Percentiles rank a stretch among this genome's conserved stretches.
phyloP scores from a whole-genome alignment of 2,113 vertebrate genomes.

The Piliocolobus tephrosceles region DNA sequence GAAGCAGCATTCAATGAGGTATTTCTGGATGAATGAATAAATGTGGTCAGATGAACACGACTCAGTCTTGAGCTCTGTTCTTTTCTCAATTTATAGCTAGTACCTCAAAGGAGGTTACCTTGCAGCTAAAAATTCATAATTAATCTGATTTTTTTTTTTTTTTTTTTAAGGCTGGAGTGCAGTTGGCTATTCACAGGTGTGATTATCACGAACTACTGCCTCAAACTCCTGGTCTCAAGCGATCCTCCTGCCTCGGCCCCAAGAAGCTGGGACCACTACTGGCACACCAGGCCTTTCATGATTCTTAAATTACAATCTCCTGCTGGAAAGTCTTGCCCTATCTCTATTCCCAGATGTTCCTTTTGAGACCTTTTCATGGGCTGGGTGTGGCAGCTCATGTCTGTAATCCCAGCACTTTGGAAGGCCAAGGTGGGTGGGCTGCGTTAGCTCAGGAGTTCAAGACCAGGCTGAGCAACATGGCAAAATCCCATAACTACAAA shows the following conservation, averaged over 20 bases:
- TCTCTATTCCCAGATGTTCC: neutral
- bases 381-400: too few relatives aligned
- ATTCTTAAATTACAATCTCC: neutral
- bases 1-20: neutral
- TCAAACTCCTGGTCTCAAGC: neutral
- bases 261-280: neutral
- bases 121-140: constrained; percentile 13
- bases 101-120: neutral
- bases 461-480: too few relatives aligned
- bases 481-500: too few relatives aligned
- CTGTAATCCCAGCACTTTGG: too few relatives aligned
- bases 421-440: too few relatives aligned
- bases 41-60: neutral
- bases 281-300: neutral
- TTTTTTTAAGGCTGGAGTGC: neutral
- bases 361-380: neutral
- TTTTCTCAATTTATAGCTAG: neutral
- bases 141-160: neutral
- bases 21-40: neutral
- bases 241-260: neutral
- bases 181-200: neutral
- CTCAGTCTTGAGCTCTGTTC: neutral
- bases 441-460: too few relatives aligned
- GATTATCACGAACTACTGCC: neutral
- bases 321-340: neutral